These are phyloP conservation scores for Aegypius monachus DNA, from an alignment of 2,113 vertebrate species.

Conservation along the genomic window DNA sequence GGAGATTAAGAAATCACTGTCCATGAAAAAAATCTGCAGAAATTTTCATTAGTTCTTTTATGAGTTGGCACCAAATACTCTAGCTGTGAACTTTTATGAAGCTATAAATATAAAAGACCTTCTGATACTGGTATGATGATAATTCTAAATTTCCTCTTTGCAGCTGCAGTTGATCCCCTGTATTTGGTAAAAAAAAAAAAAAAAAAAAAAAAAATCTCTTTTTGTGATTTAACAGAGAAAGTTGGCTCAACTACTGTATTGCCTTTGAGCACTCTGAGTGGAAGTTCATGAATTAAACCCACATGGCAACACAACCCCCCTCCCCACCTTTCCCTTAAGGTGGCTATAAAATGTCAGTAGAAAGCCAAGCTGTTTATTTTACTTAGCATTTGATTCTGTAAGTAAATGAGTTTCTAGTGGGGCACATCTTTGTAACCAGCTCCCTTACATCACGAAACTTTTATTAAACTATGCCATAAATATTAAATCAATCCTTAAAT, in stretches of 20 bases:
- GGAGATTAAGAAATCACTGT: constrained; percentile 73
- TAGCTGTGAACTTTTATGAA: constrained; percentile 79
- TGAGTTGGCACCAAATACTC: constrained; percentile 74
- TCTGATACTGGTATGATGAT: constrained; percentile 79
- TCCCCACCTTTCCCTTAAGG: constrained; percentile 71
- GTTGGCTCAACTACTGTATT: constrained; percentile 73
- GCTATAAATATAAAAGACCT: constrained; percentile 79
- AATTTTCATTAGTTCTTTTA: constrained; percentile 78
- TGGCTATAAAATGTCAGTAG: constrained; percentile 73
- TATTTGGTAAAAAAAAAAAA: constrained; percentile 59
- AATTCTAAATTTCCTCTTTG: constrained; percentile 84
- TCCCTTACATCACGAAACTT: constrained; percentile 60
- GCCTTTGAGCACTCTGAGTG: constrained; percentile 65
- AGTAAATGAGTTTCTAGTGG: constrained; percentile 72
- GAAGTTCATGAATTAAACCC: constrained; percentile 78
- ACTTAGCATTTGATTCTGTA: constrained; percentile 72
- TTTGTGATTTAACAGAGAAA: constrained; percentile 69
- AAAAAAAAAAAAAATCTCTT: neutral
- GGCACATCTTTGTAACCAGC: constrained; percentile 62
- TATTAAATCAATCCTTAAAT: constrained; percentile 64
- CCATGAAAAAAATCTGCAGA: constrained; percentile 64
- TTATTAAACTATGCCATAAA: constrained; percentile 67
- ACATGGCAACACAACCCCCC: constrained; percentile 69
- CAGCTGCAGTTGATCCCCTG: constrained; percentile 76
- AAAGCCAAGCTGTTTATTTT: constrained; percentile 77